Evolutionary conservation across 2,888 invertebrate genomes (phyloP).

Genomic region (Campoletis raptor): DNA sequence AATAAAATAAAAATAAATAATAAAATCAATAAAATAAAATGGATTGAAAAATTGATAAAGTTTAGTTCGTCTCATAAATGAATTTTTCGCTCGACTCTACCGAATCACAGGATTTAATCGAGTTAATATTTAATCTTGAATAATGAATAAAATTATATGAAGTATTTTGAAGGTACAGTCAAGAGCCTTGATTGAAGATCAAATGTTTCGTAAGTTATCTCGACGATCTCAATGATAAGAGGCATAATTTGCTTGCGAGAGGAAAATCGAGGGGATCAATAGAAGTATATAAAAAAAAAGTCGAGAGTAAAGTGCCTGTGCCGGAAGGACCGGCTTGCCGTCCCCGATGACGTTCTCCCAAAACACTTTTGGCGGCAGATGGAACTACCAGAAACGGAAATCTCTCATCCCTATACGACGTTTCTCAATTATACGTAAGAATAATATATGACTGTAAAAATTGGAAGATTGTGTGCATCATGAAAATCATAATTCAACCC

Average conservation of each 20-base stretch:
- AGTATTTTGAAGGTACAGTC: neutral
- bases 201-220: slow-evolving; percentile 7
- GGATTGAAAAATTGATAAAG: too few species aligned
- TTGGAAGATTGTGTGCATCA: neutral
- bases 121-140: neutral
- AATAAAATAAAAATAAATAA: too few species aligned
- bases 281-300: neutral
- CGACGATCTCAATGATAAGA: slow-evolving; percentile 4
- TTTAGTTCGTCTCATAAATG: neutral
- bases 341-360: neutral
- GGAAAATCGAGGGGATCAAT: slow-evolving; percentile 9
- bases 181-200: neutral
- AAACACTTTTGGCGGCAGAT: slow-evolving; percentile 14
- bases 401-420: neutral
- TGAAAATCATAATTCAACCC: neutral
- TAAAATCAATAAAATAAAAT: too few species aligned
- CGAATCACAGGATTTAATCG: neutral
- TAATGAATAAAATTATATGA: slow-evolving; percentile 18
- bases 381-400: slow-evolving; percentile 10
- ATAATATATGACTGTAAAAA: neutral
- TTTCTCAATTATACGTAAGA: neutral
- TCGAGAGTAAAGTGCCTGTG: slow-evolving; percentile 14
- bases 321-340: slow-evolving; percentile 16
- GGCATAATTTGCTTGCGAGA: slow-evolving; percentile 10
- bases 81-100: neutral